Conservation (phyloP, 2,113 vertebrate genomes). For the Xenopus tropicalis region DNA sequence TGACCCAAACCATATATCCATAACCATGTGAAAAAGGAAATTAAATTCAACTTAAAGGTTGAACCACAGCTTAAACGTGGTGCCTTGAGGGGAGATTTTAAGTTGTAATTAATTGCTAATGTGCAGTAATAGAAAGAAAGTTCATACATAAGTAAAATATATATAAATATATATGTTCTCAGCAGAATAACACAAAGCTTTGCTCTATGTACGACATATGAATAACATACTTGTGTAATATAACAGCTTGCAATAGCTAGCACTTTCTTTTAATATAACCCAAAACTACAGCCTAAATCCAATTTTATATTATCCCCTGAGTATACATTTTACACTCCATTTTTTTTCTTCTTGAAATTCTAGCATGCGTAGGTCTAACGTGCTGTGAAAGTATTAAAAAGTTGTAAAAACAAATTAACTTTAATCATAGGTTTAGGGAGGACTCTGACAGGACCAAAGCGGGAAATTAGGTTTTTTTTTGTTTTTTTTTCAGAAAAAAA, state of each 20-base stretch:
- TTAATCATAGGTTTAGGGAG: constrained; percentile 42
- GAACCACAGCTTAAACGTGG: neutral
- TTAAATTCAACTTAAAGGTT: constrained; percentile 1
- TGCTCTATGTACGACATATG: constrained; percentile 30
- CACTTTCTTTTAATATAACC: constrained; percentile 44
- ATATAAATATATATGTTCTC: constrained; percentile 2
- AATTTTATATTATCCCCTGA: constrained; percentile 41
- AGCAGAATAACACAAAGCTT: constrained; percentile 17
- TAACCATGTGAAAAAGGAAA: constrained; percentile 8
- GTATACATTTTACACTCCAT: constrained; percentile 40
- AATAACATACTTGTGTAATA: constrained; percentile 40
- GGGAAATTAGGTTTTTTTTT: constrained; percentile 42
- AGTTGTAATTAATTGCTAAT: constrained; percentile 1
- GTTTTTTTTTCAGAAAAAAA: neutral
- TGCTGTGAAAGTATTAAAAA: constrained; percentile 46
- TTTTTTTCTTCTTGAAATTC: constrained; percentile 40
- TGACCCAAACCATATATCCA: constrained; percentile 10
- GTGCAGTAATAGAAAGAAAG: neutral
- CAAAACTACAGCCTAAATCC: constrained; percentile 41
- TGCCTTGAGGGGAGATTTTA: constrained; percentile 2
- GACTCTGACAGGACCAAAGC: constrained; percentile 38
- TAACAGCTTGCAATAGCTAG: constrained; percentile 35
- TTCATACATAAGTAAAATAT: constrained; percentile 3
- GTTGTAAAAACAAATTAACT: constrained; percentile 46
- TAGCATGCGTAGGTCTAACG: constrained; percentile 34